Conservation (phyloP, 2,797 vertebrate genomes). For the Poecilia wingei region DNA sequence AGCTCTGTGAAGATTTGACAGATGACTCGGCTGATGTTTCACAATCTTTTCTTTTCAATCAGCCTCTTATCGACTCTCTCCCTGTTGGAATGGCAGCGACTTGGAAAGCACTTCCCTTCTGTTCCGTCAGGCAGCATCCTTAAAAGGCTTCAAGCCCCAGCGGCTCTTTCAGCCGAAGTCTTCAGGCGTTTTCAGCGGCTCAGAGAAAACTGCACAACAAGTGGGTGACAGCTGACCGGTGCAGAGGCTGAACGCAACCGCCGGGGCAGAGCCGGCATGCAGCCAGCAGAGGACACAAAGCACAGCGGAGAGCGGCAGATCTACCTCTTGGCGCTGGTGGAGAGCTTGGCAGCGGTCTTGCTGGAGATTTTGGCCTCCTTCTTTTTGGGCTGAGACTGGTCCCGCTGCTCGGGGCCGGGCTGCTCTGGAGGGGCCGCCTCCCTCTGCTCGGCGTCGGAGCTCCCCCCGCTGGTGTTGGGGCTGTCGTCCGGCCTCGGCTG, state of each 20-base stretch:
- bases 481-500: constrained; percentile 92
- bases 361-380: constrained; percentile 95
- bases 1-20: background rate
- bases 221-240: constrained; percentile 8
- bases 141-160: background rate
- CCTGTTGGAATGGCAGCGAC: background rate
- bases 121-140: background rate
- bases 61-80: background rate
- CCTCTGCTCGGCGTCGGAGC: constrained; percentile 91
- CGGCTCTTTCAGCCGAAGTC: background rate
- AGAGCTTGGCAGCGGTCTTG: constrained; percentile 94
- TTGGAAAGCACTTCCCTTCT: background rate
- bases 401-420: constrained; percentile 80
- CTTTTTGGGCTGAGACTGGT: constrained; percentile 92
- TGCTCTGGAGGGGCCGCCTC: constrained; percentile 87
- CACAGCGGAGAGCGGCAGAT: background rate
- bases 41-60: background rate
- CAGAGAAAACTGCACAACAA: constrained; percentile 4
- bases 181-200: background rate
- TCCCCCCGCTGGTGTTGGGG: constrained; percentile 93
- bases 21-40: background rate
- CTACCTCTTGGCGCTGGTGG: constrained; percentile 96
- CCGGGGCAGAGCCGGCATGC: background rate
- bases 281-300: constrained; percentile 4
- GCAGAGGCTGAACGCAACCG: background rate